Conservation (phyloP, 2,888 invertebrate species). For the Ferrisia virgata region DNA sequence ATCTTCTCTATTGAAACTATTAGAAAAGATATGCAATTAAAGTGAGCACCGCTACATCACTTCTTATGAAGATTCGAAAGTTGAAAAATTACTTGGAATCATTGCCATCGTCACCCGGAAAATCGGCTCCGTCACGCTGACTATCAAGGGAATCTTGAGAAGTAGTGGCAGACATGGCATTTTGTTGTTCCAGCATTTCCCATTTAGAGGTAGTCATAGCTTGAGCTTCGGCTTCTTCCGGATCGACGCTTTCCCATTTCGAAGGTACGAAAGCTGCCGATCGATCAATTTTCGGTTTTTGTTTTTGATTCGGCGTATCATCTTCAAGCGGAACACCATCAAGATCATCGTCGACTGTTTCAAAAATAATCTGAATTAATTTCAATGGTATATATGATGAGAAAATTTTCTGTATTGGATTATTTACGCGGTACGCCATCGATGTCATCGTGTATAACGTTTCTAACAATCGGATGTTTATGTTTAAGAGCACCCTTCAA, state of each 20-base stretch:
- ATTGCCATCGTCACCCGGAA: constrained; percentile 24
- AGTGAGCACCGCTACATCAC: too few species aligned
- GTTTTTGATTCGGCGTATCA: constrained; percentile 58
- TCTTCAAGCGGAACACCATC: constrained; percentile 61
- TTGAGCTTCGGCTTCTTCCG: constrained; percentile 73
- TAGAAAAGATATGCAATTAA: background rate
- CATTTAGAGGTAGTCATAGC: constrained; percentile 86
- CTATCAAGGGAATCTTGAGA: constrained; percentile 38
- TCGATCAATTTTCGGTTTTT: constrained; percentile 50
- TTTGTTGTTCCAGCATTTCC: constrained; percentile 68
- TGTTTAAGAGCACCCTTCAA: constrained; percentile 67
- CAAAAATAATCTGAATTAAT: background rate
- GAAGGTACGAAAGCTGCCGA: constrained; percentile 81
- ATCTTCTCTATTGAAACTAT: constrained; percentile 47
- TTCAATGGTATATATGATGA: background rate
- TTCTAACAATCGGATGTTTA: constrained; percentile 54
- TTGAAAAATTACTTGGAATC: background rate
- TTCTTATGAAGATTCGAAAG: background rate
- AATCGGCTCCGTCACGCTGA: constrained; percentile 34
- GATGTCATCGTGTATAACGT: constrained; percentile 66
- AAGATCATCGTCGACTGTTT: constrained; percentile 51
- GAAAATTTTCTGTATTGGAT: background rate
- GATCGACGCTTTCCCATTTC: constrained; percentile 95
- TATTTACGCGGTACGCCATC: constrained; percentile 65
- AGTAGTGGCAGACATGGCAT: constrained; percentile 47